phyloP scores from a whole-genome alignment of 2,888 invertebrate genomes.

The Myathropa florea region DNA sequence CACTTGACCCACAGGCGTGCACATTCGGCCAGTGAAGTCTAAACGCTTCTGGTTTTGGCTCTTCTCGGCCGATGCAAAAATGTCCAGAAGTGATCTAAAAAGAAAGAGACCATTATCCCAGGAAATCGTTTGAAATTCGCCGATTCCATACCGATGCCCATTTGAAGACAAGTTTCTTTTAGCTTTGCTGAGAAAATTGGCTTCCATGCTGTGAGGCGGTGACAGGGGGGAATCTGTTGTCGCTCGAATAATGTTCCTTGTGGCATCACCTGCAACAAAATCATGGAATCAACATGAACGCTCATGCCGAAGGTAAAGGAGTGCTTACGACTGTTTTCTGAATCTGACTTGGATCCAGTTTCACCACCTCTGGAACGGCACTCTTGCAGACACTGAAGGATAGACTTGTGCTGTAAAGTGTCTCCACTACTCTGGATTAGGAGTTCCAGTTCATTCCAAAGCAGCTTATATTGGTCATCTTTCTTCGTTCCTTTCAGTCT shows the following conservation, averaged over 20 bases:
- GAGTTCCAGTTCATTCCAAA: constrained; percentile 94
- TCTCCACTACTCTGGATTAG: constrained; percentile 89
- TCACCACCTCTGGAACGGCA: constrained; percentile 84
- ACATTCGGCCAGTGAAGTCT: constrained; percentile 86
- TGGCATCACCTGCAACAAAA: constrained; percentile 68
- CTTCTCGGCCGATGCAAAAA: constrained; percentile 82
- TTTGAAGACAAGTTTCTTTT: constrained; percentile 74
- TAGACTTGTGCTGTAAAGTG: constrained; percentile 88
- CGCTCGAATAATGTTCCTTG: constrained; percentile 84
- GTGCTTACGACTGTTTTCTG: constrained; percentile 79
- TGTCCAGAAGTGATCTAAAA: constrained; percentile 82
- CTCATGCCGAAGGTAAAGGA: background rate
- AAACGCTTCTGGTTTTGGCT: constrained; percentile 81
- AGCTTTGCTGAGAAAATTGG: constrained; percentile 73
- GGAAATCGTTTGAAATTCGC: background rate
- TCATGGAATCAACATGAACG: background rate
- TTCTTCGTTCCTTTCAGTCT: constrained; percentile 82
- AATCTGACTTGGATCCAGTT: constrained; percentile 83
- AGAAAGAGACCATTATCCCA: background rate
- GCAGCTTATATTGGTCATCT: constrained; percentile 94
- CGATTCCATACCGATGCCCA: constrained; percentile 74
- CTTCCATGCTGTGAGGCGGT: constrained; percentile 84
- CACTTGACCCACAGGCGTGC: constrained; percentile 83
- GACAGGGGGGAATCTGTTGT: constrained; percentile 94
- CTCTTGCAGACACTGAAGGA: constrained; percentile 91